These are phyloP conservation scores for Amorpha juglandis DNA, from an alignment of 2,888 invertebrate species.

Conservation along the genomic window DNA sequence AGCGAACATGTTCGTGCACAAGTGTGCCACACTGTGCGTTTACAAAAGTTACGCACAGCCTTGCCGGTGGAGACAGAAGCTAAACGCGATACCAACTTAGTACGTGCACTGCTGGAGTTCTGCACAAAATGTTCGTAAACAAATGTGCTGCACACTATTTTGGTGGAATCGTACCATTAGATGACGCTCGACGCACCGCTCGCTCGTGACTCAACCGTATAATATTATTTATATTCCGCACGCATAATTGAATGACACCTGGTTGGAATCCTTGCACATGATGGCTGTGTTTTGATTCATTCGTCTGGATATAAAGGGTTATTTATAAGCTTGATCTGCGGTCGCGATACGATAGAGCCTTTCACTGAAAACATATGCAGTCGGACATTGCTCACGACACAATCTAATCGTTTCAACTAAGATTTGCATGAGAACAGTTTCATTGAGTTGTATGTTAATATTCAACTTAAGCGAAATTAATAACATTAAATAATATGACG, in stretches of 20 bases:
- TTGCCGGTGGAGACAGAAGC: too few species aligned
- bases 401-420: not conserved
- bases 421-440: not conserved
- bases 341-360: slow-evolving; percentile 14
- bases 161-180: too few species aligned
- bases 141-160: too few species aligned
- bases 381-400: not conserved
- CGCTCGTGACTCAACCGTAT: slow-evolving; percentile 42
- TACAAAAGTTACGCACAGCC: too few species aligned
- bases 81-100: too few species aligned
- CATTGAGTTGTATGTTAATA: not conserved
- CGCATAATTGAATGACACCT: slow-evolving; percentile 49
- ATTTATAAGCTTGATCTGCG: slow-evolving; percentile 22
- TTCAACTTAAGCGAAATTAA: too few species aligned
- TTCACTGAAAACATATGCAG: slow-evolving; percentile 20
- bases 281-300: slow-evolving; percentile 40
- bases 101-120: too few species aligned
- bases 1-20: too few species aligned
- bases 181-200: not conserved
- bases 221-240: slow-evolving; percentile 61
- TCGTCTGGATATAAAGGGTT: slow-evolving; percentile 16
- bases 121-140: too few species aligned
- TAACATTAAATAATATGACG: not conserved
- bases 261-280: slow-evolving; percentile 46
- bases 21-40: too few species aligned